A percentile compares a stretch with the other conserved stretches of the same genome.
Conservation (phyloP, 2,888 invertebrate species). For the Erynnis tages region DNA sequence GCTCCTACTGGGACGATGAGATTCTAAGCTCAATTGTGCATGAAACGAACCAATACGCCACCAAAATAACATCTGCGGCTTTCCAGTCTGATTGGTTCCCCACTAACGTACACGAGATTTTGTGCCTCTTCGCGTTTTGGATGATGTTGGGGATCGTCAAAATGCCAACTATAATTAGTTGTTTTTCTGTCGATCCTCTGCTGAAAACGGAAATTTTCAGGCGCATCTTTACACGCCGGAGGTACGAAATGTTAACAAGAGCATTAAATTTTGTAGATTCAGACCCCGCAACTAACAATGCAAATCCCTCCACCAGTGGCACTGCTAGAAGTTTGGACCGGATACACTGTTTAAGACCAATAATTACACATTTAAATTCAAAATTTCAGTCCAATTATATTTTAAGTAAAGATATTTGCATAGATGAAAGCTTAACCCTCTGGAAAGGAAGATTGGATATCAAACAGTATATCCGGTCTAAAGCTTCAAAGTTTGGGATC, state of each 20-base stretch:
- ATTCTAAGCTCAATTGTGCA: conserved; percentile 20
- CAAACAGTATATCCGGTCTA: conserved; percentile 30
- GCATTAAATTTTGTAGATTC: conserved; percentile 24
- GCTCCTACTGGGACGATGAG: conserved; percentile 23
- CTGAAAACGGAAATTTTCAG: conserved; percentile 21
- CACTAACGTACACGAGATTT: conserved; percentile 21
- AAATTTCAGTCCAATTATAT: conserved; percentile 26
- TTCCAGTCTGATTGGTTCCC: conserved; percentile 17
- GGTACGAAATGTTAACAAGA: conserved; percentile 18
- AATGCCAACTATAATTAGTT: conserved; percentile 27
- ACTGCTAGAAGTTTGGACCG: conserved; percentile 1
- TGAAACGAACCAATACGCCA: conserved; percentile 26
- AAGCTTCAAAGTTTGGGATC: conserved; percentile 32
- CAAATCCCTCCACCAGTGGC: conserved; percentile 1
- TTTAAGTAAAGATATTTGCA: conserved; percentile 25
- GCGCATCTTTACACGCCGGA: conserved; percentile 5
- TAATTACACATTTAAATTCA: conserved; percentile 21
- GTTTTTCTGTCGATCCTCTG: conserved; percentile 19
- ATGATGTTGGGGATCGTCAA: conserved; percentile 14
- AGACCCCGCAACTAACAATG: background rate
- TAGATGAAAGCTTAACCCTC: conserved; percentile 32
- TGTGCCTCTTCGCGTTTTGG: conserved; percentile 24
- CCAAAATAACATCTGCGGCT: conserved; percentile 1
- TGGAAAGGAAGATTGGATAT: conserved; percentile 29
- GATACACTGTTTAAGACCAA: conserved; percentile 17